Percentiles rank a stretch among this genome's conserved stretches.
Evolutionary conservation across 2,113 vertebrate species (phyloP).

Genomic region (Tragelaphus imberbis): DNA sequence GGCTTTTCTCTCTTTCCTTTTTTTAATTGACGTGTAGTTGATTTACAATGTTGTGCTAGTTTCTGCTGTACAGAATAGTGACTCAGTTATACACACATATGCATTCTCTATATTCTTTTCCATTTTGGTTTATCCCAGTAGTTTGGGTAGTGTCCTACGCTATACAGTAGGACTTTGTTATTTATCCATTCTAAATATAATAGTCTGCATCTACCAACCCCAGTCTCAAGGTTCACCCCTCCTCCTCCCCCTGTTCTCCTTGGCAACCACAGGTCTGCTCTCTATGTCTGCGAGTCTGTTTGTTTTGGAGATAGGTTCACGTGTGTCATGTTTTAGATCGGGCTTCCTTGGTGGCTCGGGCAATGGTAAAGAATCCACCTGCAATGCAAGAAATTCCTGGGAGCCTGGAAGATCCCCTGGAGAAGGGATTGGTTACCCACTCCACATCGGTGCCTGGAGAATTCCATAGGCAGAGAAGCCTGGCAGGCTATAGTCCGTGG

Average conservation of each 20-base stretch:
- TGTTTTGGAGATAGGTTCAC: background rate
- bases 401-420: background rate
- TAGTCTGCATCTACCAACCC: background rate
- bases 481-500: background rate
- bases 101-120: background rate
- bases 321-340: background rate
- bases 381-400: background rate
- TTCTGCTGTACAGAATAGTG: background rate
- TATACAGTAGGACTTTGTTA: background rate
- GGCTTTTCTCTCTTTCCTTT: background rate
- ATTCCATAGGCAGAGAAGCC: background rate
- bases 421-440: background rate
- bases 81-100: background rate
- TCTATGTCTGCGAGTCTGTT: background rate
- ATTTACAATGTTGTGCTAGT: background rate
- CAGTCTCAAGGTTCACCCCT: background rate
- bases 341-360: background rate
- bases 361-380: background rate
- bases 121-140: background rate
- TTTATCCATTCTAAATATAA: background rate
- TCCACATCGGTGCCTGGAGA: background rate
- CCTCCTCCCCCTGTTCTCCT: background rate
- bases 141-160: background rate
- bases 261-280: background rate
- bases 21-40: background rate